Percentiles rank a stretch among this genome's conserved stretches.
Conservation (phyloP, 1,140 invertebrate genomes). For the Berghia stephanieae region DNA sequence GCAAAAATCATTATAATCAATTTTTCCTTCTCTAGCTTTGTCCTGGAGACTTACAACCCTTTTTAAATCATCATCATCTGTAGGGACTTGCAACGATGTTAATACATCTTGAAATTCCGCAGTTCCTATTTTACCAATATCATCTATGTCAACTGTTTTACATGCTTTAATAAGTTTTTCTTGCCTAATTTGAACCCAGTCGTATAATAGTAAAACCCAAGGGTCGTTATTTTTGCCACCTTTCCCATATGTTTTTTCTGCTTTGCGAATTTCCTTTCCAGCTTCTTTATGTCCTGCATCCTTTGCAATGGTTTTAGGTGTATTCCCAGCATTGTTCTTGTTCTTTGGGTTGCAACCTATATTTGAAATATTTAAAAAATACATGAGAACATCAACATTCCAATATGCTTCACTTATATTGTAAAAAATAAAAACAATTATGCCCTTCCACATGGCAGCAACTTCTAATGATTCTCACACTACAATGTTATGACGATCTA, state of each 20-base stretch:
- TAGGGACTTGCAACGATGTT: conserved; percentile 50
- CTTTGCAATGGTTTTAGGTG: conserved; percentile 62
- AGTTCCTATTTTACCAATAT: conserved; percentile 51
- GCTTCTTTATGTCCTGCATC: conserved; percentile 65
- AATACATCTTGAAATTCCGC: conserved; percentile 59
- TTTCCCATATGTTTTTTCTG: conserved; percentile 65
- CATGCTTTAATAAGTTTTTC: conserved; percentile 56
- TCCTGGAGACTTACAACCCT: conserved; percentile 53
- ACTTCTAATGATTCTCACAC: too few relatives aligned
- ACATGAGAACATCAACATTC: too few relatives aligned
- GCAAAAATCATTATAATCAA: conserved; percentile 66
- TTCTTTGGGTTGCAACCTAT: conserved; percentile 67
- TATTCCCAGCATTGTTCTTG: conserved; percentile 65
- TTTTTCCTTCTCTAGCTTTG: conserved; percentile 57
- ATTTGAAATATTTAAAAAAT: conserved; percentile 17
- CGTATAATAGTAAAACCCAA: conserved; percentile 65
- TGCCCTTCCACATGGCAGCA: too few relatives aligned
- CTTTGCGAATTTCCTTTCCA: conserved; percentile 64
- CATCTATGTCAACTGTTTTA: conserved; percentile 59
- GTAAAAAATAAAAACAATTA: not conserved
- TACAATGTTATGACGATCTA: too few relatives aligned
- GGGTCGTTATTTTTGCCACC: conserved; percentile 63
- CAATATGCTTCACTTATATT: not conserved
- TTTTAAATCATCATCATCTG: conserved; percentile 59
- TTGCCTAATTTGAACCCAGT: conserved; percentile 59